Base-by-base conservation (phyloP, 2,113 vertebrate species). In the Dissostichus mawsoni region DNA sequence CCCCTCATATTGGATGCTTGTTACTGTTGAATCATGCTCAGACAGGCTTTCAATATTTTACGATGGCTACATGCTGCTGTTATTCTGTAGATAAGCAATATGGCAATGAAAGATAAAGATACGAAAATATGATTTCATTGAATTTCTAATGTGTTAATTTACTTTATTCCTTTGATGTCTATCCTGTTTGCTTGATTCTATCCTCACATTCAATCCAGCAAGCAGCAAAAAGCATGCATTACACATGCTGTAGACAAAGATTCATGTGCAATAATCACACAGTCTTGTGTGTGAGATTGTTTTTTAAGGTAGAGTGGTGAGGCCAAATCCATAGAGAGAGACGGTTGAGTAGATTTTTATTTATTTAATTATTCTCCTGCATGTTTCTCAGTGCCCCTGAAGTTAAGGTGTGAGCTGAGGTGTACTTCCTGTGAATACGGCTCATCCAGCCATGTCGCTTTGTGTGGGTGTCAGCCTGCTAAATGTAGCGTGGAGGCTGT, bases 401-500 rank as follows among this genome's bases (percentile, higher is more conserved):
- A 81, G 84, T 90, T 83, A 74, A 81, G 71, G 78, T 82, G 77
- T 82, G 81, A 86, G 81, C 55, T 79, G 76, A 64, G 59, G 74
- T 90, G 59, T 80, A 71, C 57, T 89, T 80, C 83, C 70, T 84
- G 85, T 92, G 87, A 86, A 82, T 79, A 90, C 63, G 69, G 84
- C 89, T 93, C 88, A 89, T 65, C 78, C 75, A 87, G 84, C 83
- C 87, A 70, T 90, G 91, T 77, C 59, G 69, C 81, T 85, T 33
- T 84, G 74, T 87, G 85, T 87, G 71, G 71, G 74, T 85, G 85
- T 93, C 69, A 87, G 82, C 76, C 72, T 88, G 83, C 74, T 91
- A 91, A 91, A 92, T 92, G 87, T 87, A 92, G 90, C 89, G 84
- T 85, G 81, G 86, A 73, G 81, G 59, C 78, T 76, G 69, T 80